Evolutionary conservation across 1,140 invertebrate species (phyloP).

Genomic region (Mycetomoellerius zeteki): DNA sequence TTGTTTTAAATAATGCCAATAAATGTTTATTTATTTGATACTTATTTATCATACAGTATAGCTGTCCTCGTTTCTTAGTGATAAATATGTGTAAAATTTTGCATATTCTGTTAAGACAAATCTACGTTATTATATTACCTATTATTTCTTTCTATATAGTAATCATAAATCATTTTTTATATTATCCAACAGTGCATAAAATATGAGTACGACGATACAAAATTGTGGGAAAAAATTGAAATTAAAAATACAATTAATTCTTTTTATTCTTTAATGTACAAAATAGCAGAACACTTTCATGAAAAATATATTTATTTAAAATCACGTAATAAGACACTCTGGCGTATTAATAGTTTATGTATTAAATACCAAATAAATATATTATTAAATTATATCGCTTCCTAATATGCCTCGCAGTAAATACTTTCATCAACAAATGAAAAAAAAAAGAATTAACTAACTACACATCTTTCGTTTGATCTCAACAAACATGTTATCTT

Average conservation of each 20-base stretch:
- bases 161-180: not conserved
- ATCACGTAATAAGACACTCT: constrained; percentile 30
- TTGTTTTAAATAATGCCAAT: constrained; percentile 72
- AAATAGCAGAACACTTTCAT: not conserved
- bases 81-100: constrained; percentile 18
- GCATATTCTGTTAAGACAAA: not conserved
- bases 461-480: not conserved
- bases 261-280: not conserved
- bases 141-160: constrained; percentile 2
- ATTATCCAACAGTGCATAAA: not conserved
- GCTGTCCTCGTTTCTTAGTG: constrained; percentile 18
- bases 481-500: not conserved
- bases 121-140: constrained; percentile 16
- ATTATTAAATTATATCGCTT: not conserved
- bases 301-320: constrained; percentile 41
- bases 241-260: not conserved
- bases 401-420: not conserved
- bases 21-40: constrained; percentile 75
- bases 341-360: not conserved
- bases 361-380: constrained; percentile 15
- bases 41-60: constrained; percentile 14
- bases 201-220: not conserved
- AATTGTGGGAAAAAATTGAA: not conserved
- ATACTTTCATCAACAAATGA: not conserved
- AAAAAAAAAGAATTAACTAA: not conserved